Base-by-base conservation (phyloP, 2,113 vertebrate species). In the Pipra filicauda region DNA sequence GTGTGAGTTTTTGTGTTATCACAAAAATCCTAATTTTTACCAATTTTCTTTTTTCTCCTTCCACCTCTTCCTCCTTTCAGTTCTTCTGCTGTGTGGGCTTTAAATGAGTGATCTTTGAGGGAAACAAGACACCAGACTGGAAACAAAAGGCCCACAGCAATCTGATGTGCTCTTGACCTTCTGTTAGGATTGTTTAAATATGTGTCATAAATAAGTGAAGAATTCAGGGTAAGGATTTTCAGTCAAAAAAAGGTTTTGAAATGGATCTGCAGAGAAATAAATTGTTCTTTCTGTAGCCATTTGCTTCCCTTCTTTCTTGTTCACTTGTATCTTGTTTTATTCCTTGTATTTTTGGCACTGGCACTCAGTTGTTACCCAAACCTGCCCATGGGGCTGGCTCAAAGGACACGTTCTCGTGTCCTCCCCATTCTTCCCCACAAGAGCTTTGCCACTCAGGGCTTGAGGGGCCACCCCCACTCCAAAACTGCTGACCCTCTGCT, bases 141-240 rank as follows among this genome's bases (percentile, higher is more conserved):
- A 94, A 96, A 95, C 67, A 95, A 80, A 91, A 96, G 74, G 11
- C 48, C 46, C 21, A 35, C 6, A 1, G 39, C 61, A 94, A 93
- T 89, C 74, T 94, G 78, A 96, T 94, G 85, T 80, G 54, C 71
- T 79, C 39, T 74, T 93, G 88, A 96, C 88, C 67, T 94, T 93
- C 72, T 46, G 35, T 70, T 91, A 76, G 85, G 64, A 23, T 88
- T 88, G 44, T 85, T 96, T 83, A 88, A 85, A 83, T 85, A n/a
- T 43, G 39, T 70, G 43, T 16, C 87, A 88, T 89, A 91, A 93
- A 89, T 87, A 91, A 95, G 55, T 61, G 80, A 96, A 76, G 82
- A 48, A 58, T 73, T 85, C 66, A 64, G 0, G 3, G 43, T 61
- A 83, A 51, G 1, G 1, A 46, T 95, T 96, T 91, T 83, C 66